Base-by-base conservation (phyloP, 2,113 vertebrate species). In the Todiramphus saurophagus region DNA sequence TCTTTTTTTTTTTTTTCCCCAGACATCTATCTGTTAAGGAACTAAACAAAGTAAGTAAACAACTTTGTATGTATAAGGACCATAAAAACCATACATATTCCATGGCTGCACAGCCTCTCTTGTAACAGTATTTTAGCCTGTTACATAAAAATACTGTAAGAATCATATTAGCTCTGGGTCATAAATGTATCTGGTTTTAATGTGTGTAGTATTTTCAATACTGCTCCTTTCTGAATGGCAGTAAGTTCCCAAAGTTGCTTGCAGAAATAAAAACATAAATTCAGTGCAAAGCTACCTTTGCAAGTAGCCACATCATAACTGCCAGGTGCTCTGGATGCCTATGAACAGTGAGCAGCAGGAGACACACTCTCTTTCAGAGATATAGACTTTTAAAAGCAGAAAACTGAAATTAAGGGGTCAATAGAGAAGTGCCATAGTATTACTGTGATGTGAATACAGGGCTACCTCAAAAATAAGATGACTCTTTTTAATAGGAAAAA, bases 21-120 rank as follows among this genome's bases (percentile, higher is more conserved):
- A 97, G 97, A 63, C 51, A 94, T 39, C 33, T 72, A 43, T 95
- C 84, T 83, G 18, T 83, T 80, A 88, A 67, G 24, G 79, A 96
- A 74, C 30, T 62, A 74, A 86, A 90, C 3, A 10, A 91, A 85
- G 96, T 96, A 97, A 97, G 97, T 97, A 90, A 70, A 75, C 53
- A 23, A 43, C 58, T 89, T 91, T 60, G 8, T 35, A 30, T 50
- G 12, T 39, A 75, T 75, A 28, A 89, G 23, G 13, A 70, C 16
- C 35, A 62, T 51, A 80, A 87, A 92, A 91, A 11, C 10, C 33
- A 69, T 15, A 70, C 3, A 60, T 9, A 79, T 48, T 73, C 53
- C 18, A 13, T 0, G 2, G 37, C 19, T 80, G 23, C 9, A 44
- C 4, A 92, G 19, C 20, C 20, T 72, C n/a, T 62, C 37, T 43